Percentiles rank a stretch among this genome's conserved stretches.
Conservation (phyloP, 2,888 invertebrate species). For the Allygus modestus region DNA sequence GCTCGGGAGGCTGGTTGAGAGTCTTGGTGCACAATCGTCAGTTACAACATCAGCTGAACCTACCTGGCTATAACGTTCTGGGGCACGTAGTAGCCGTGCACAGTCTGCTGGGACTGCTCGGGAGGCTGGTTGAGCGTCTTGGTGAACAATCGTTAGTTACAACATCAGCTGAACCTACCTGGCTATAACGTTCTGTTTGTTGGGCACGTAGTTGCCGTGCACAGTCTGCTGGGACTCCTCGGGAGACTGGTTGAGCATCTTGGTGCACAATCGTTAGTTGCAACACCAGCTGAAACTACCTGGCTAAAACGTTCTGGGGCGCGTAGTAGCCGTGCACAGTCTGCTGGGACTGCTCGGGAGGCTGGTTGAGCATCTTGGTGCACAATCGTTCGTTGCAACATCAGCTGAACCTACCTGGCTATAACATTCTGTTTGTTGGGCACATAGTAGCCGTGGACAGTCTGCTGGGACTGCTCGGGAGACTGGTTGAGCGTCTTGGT, state of each 20-base stretch:
- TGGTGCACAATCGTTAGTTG: no score
- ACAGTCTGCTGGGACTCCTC: slow-evolving; percentile 23
- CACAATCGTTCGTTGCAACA: no score
- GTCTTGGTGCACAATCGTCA: no score
- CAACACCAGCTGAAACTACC: neutral
- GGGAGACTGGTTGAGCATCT: neutral
- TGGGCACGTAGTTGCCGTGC: slow-evolving; percentile 28
- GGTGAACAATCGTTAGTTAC: no score
- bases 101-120: slow-evolving; percentile 21
- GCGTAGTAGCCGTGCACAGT: slow-evolving; percentile 20
- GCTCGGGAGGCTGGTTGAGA: neutral
- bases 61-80: slow-evolving; percentile 26
- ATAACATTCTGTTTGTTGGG: slow-evolving; percentile 42
- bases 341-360: slow-evolving; percentile 27
- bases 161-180: no score
- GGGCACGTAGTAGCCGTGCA: slow-evolving; percentile 31
- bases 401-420: neutral
- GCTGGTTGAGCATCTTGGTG: neutral
- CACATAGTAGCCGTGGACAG: slow-evolving; percentile 15
- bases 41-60: neutral
- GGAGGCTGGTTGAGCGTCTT: neutral
- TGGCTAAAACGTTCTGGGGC: slow-evolving; percentile 27
- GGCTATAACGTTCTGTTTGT: slow-evolving; percentile 33
- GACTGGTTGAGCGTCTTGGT: neutral
- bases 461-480: slow-evolving; percentile 30